phyloP scores from a whole-genome alignment of 2,797 vertebrate genomes.

The Epinephelus coioides region DNA sequence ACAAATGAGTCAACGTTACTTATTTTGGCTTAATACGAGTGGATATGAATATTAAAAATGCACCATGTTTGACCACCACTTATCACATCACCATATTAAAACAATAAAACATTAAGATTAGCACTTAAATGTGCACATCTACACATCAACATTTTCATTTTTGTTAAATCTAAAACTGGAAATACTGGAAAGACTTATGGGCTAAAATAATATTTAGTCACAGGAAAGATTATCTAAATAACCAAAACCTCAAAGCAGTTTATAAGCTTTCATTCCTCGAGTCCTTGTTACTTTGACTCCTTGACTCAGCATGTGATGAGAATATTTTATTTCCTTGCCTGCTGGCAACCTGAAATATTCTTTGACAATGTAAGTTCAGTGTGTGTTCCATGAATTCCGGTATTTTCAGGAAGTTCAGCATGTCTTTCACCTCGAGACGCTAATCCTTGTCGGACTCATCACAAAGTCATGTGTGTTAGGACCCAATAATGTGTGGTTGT shows the following conservation, averaged over 20 bases:
- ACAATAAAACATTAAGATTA: neutral
- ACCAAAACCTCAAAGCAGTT: neutral
- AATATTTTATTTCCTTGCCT: neutral
- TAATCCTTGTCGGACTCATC: slow-evolving; percentile 12
- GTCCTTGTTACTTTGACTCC: neutral
- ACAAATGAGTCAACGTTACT: neutral
- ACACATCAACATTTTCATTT: neutral
- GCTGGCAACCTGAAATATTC: neutral
- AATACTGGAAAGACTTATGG: neutral
- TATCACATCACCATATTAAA: neutral
- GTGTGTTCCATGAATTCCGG: neutral
- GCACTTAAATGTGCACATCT: neutral
- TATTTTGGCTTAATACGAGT: neutral
- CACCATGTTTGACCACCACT: neutral
- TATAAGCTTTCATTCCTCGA: neutral
- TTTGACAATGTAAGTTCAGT: neutral
- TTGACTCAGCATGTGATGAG: neutral
- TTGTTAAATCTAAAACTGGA: neutral
- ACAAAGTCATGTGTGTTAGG: slow-evolving; percentile 12
- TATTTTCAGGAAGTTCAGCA: neutral
- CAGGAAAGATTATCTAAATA: neutral
- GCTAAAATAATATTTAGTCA: neutral
- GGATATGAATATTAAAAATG: neutral
- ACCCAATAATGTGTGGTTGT: neutral
- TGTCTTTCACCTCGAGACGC: slow-evolving; percentile 6